phyloP scores from a whole-genome alignment of 1,140 invertebrate species.

The Calephelis virginiensis region DNA sequence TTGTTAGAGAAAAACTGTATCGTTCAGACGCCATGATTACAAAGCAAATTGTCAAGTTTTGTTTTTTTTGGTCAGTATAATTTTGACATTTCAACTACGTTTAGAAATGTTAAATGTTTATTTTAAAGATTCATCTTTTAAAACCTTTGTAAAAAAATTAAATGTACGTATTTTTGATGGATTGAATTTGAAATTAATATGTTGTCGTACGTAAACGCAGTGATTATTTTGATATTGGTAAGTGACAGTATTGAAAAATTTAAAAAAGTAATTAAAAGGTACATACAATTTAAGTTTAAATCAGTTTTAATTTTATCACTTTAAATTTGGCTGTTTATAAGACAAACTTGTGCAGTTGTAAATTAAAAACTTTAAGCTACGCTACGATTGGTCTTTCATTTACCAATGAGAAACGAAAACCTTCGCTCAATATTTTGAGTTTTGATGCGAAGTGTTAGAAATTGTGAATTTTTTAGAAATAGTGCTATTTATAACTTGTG shows the following conservation, averaged over 20 bases:
- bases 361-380: neutral
- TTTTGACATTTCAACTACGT: neutral
- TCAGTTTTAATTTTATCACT: too few relatives aligned
- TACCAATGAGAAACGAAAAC: slow-evolving; percentile 42
- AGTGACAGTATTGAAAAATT: too few relatives aligned
- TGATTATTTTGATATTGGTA: too few relatives aligned
- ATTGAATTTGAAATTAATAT: too few relatives aligned
- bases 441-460: slow-evolving; percentile 7
- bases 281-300: too few relatives aligned
- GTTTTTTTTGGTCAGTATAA: neutral
- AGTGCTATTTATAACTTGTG: slow-evolving; percentile 53
- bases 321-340: too few relatives aligned
- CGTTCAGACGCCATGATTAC: slow-evolving; percentile 95
- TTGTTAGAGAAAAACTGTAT: slow-evolving; percentile 99
- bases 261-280: too few relatives aligned
- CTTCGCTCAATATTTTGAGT: slow-evolving; percentile 68
- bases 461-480: slow-evolving; percentile 19
- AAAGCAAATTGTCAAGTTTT: slow-evolving; percentile 65
- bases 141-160: too few relatives aligned
- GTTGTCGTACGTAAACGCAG: too few relatives aligned
- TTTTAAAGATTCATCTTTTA: too few relatives aligned
- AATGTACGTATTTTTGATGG: too few relatives aligned
- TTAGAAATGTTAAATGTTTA: neutral
- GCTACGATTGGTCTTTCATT: neutral
- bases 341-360: neutral